phyloP scores from a whole-genome alignment of 2,797 vertebrate species.

The Sarcophilus harrisii region DNA sequence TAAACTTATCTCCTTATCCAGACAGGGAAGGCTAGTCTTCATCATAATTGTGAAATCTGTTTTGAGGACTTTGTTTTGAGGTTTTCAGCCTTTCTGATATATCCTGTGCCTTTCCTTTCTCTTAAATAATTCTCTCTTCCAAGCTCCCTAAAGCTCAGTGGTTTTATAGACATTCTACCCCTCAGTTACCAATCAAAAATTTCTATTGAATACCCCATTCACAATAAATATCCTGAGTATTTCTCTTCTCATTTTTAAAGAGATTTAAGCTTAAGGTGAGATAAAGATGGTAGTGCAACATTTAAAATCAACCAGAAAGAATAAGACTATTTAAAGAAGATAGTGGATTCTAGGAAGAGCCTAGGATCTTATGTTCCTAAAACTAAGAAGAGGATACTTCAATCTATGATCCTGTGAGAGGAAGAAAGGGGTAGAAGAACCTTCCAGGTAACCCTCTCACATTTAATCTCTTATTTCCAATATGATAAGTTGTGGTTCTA shows the following conservation, averaged over 20 bases:
- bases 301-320: not conserved
- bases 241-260: not conserved
- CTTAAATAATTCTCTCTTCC: not conserved
- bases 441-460: not conserved
- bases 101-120: not conserved
- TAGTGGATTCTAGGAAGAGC: not conserved
- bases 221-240: not conserved
- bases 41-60: not conserved
- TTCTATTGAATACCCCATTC: not conserved
- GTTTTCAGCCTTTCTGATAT: not conserved
- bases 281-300: not conserved
- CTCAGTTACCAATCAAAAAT: not conserved
- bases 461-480: not conserved
- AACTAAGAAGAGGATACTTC: not conserved
- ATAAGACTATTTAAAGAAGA: not conserved
- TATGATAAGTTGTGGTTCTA: not conserved
- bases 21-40: not conserved
- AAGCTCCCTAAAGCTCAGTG: not conserved
- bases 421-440: not conserved
- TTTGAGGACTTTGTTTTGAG: not conserved
- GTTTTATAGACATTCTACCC: not conserved
- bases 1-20: not conserved
- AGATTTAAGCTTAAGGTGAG: not conserved
- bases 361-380: not conserved
- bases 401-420: not conserved